Evolutionary conservation across 2,113 vertebrate species (phyloP).

Genomic region (Pelecanoides urinatrix): DNA sequence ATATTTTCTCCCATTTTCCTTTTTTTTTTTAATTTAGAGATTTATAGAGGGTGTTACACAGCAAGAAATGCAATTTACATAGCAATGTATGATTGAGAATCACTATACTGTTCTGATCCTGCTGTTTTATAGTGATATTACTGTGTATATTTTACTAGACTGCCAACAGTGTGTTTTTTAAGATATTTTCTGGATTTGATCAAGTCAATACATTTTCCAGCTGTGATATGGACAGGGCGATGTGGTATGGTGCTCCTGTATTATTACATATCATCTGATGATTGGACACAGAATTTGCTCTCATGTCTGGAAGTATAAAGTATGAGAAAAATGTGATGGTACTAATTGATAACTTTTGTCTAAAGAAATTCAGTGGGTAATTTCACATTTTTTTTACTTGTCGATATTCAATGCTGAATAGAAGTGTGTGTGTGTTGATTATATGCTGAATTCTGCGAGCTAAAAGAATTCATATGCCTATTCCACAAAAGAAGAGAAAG

Average conservation of each 20-base stretch:
- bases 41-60: constrained; percentile 3
- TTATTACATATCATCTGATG: not conserved
- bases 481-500: not conserved
- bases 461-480: not conserved
- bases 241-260: not conserved
- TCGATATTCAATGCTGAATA: not conserved
- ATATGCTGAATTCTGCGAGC: not conserved
- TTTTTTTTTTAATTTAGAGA: not conserved
- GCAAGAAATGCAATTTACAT: constrained; percentile 39
- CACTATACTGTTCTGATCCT: not conserved
- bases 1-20: not conserved
- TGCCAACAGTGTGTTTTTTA: not conserved
- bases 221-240: not conserved
- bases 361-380: not conserved
- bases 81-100: not conserved
- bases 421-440: not conserved
- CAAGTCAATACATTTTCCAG: not conserved
- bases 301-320: not conserved
- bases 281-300: not conserved
- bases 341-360: not conserved
- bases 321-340: not conserved
- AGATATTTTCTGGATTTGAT: not conserved
- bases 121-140: constrained; percentile 38
- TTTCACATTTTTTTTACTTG: not conserved
- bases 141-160: constrained; percentile 2